A percentile compares a stretch with the other conserved stretches of the same genome.
Conservation (phyloP, 1,140 invertebrate species). For the Heliconius hewitsoni region DNA sequence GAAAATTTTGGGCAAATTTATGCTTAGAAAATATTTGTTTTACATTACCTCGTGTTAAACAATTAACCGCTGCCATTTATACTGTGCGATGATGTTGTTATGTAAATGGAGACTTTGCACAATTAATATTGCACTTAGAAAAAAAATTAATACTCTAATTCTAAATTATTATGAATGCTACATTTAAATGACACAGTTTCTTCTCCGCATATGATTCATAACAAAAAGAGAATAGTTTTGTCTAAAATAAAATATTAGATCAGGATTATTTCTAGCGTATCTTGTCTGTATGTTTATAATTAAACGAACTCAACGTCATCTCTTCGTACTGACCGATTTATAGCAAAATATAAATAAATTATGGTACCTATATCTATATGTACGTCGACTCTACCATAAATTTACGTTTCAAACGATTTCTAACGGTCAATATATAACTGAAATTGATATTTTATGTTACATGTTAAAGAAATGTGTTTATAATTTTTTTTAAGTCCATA, state of each 20-base stretch:
- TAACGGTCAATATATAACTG: neutral
- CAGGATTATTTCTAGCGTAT: constrained; percentile 10
- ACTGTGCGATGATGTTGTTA: neutral
- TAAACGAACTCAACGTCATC: neutral
- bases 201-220: neutral
- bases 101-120: neutral
- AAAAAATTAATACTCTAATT: neutral
- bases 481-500: neutral
- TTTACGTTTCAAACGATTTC: neutral
- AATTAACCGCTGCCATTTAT: neutral
- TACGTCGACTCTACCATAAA: neutral
- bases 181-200: neutral
- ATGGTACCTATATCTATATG: neutral
- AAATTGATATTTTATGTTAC: neutral
- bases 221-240: neutral
- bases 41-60: neutral
- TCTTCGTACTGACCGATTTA: neutral
- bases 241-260: constrained; percentile 11
- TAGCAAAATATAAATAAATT: constrained; percentile 14
- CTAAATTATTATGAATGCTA: neutral
- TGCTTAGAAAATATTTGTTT: neutral
- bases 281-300: constrained; percentile 12
- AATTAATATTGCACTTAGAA: neutral
- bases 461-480: neutral
- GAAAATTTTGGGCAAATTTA: neutral